Evolutionary conservation across 2,113 vertebrate species (phyloP), one percentile per base, ranked within the genome.

Genomic region (Pleuronectes platessa): DNA sequence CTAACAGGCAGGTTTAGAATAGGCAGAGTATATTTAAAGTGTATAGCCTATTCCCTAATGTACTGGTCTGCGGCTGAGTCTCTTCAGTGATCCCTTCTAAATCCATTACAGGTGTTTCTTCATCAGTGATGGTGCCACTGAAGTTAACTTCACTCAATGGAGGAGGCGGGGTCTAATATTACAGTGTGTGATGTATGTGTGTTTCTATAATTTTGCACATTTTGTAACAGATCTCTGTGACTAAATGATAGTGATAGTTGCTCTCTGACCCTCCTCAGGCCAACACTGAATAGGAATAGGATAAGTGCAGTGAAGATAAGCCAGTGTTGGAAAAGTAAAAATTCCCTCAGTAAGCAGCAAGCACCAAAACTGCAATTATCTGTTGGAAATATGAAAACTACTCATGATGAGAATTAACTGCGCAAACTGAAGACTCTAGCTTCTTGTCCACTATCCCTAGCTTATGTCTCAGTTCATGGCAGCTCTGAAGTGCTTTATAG

Each of bases 351-450:
- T 74, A 42, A 76, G 79, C 53, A n/a, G 66, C 76, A 47, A 78
- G 79, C 53, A n/a, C 69, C 80, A 82, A 85, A 86, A 92, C 86
- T 81, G 83, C 88, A 90, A 85, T 85, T 74, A 83, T 80, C 79
- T 89, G 72, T 77, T 88, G 81, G 84, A 89, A 88, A 86, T 27
- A 79, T 79, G 65, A 79, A 20, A 54, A 77, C 51, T 3, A 62
- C 78, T 84, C 67, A 82, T 82, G 84, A 79, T 74, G 77, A 71
- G 70, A 85, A 81, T 88, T 81, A 83, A 78, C 23, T 77, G 47
- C 70, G 63, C 65, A 67, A 78, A 65, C 74, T 72, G 67, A 85
- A 71, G 65, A 87, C 65, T 68, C 49, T 31, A 64, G 66, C 74
- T 69, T 67, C 80, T 86, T 65, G 61, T 73, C 73, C 60, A 81